Percentiles rank a stretch among this genome's conserved stretches.
Conservation (phyloP, 2,113 vertebrate genomes). For the Labrus mixtus region DNA sequence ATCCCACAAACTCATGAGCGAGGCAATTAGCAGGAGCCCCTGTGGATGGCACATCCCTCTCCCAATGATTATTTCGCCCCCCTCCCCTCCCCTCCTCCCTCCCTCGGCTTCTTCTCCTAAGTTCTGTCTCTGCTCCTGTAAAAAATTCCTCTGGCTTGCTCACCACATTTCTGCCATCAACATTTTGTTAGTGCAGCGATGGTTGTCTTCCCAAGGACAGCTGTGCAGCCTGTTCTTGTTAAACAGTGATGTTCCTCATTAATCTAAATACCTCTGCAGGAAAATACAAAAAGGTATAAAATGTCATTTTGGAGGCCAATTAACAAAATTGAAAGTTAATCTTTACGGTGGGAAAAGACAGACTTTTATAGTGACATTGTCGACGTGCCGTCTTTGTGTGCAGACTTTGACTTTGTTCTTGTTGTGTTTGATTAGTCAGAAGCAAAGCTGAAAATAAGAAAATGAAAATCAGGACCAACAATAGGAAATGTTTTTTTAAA, state of each 20-base stretch:
- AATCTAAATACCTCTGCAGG: conserved; percentile 59
- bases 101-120: conserved; percentile 5
- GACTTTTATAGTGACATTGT: conserved; percentile 46
- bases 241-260: conserved; percentile 52
- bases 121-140: conserved; percentile 30
- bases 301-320: conserved; percentile 53
- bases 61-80: conserved; percentile 69
- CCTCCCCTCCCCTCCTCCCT: not conserved
- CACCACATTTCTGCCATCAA: conserved; percentile 51
- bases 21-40: conserved; percentile 84
- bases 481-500: not conserved
- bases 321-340: conserved; percentile 52
- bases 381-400: conserved; percentile 14
- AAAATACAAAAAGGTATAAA: conserved; percentile 52
- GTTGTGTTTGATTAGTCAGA: not conserved
- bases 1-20: conserved; percentile 76
- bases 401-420: not conserved
- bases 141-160: conserved; percentile 34
- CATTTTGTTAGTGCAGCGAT: conserved; percentile 20
- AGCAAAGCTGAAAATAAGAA: not conserved
- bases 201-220: conserved; percentile 27
- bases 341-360: conserved; percentile 15
- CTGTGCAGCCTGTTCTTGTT: conserved; percentile 40
- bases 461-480: not conserved
- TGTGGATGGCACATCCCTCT: conserved; percentile 75